Evolutionary conservation across 1,140 invertebrate genomes (phyloP), one percentile per base, ranked within the genome.

Genomic region (Aphelinus certus): DNA sequence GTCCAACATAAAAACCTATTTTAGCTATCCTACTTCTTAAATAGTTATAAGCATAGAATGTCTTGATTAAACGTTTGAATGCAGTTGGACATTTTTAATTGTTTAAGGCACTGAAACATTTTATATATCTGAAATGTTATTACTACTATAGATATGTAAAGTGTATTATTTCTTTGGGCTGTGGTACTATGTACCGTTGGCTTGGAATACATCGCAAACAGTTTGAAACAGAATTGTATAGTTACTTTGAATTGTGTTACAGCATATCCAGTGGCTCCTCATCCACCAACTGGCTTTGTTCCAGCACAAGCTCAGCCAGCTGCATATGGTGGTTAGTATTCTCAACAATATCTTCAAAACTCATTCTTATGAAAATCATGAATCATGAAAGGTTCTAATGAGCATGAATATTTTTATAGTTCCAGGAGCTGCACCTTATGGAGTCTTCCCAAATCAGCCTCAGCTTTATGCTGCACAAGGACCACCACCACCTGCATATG

Each of bases 391-490:
- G 9, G 9, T 26, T 26, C 26, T 26, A 26, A 26, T 26, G 26
- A 26, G 26, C 26, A 26, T 26, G 26, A 26, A 26, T 26, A 26
- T 64, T 48, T 63, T 57, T 71, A 63, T 79, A 91, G 91, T 92
- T 85, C 90, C 90, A 75, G 90, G 90, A 65, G 91, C 91, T n/a
- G 85, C 89, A 26, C 91, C 91, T 56, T 92, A 92, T 83, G 91
- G 91, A 66, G 88, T 92, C 71, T 92, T 89, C 86, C 91, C 81
- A 82, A 91, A 84, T 85, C 91, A 85, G 79, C 90, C 84, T 83
- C 90, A 83, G 85, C 88, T 83, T 78, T 91, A 82, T 86, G 86
- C 85, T 65, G 82, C 85, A 49, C 88, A 88, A 89, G 86, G 90
- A 86, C 86, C 90, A 51, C 91, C 91, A 3, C 91, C 91, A 45